Percentiles rank a stretch among this genome's conserved stretches.
Evolutionary conservation across 2,113 vertebrate species (phyloP).

Genomic region (Etheostoma spectabile): DNA sequence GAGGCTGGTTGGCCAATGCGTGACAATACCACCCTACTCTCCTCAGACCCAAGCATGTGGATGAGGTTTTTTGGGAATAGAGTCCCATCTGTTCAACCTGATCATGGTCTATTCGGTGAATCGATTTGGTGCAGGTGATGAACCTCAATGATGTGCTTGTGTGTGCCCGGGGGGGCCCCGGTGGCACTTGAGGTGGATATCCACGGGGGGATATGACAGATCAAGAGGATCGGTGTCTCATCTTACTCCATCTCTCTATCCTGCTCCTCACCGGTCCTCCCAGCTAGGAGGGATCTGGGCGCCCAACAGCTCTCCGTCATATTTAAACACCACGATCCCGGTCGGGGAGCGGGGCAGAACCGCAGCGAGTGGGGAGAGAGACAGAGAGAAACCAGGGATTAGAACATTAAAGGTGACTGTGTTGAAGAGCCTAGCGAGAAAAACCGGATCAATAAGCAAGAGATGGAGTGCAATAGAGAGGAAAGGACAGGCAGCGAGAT

Average conservation of each 20-base stretch:
- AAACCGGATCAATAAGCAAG: slow-evolving; percentile 5
- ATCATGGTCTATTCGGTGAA: slow-evolving; percentile 44
- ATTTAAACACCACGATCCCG: slow-evolving; percentile 68
- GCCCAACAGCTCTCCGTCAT: slow-evolving; percentile 51
- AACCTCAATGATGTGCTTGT: slow-evolving; percentile 23
- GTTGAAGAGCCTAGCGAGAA: slow-evolving; percentile 9
- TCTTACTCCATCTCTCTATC: slow-evolving; percentile 48
- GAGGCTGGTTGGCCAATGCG: too few species aligned
- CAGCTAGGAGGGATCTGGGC: slow-evolving; percentile 60
- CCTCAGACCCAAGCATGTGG: slow-evolving; percentile 58
- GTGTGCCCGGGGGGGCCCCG: slow-evolving; percentile 35
- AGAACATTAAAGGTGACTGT: slow-evolving; percentile 40
- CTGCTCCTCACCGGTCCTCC: slow-evolving; percentile 35
- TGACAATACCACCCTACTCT: too few species aligned
- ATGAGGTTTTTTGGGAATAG: slow-evolving; percentile 37
- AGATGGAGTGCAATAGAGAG: neutral
- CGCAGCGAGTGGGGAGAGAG: slow-evolving; percentile 26
- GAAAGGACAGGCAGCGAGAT: neutral
- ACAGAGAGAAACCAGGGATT: slow-evolving; percentile 18
- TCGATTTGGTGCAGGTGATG: slow-evolving; percentile 62
- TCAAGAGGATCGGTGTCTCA: slow-evolving; percentile 52
- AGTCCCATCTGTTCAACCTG: slow-evolving; percentile 54
- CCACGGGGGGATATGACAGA: slow-evolving; percentile 3
- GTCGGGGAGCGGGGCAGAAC: slow-evolving; percentile 15
- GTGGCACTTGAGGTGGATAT: slow-evolving; percentile 45